These are phyloP conservation scores for Lontra canadensis DNA, from an alignment of 2,113 vertebrate species.

Conservation along the genomic window DNA sequence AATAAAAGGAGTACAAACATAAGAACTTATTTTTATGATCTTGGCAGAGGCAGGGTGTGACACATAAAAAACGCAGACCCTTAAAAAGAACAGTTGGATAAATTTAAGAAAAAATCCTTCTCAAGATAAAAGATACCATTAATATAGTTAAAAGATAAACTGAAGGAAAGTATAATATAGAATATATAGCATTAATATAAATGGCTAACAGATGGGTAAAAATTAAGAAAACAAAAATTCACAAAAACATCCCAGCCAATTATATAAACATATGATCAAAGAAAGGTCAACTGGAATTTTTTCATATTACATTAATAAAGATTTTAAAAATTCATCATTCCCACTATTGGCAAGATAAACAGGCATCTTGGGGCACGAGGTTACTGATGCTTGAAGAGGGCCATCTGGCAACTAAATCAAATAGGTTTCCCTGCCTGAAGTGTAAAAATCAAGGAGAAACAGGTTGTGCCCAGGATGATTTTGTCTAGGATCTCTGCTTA, in stretches of 20 bases:
- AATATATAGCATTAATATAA: neutral
- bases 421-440: neutral
- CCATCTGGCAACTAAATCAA: neutral
- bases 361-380: neutral
- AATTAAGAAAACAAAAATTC: neutral
- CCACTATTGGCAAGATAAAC: neutral
- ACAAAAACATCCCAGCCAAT: neutral
- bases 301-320: neutral
- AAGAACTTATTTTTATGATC: neutral
- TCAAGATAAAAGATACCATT: neutral
- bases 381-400: neutral
- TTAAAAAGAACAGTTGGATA: conserved; percentile 1
- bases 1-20: neutral
- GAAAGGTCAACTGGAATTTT: neutral
- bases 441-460: neutral
- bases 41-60: neutral
- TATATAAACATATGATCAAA: neutral
- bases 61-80: neutral
- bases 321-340: neutral
- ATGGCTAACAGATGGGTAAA: neutral
- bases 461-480: neutral
- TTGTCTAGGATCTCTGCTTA: neutral
- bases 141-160: conserved; percentile 1
- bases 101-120: neutral
- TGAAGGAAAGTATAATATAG: neutral